These are phyloP conservation scores for Neodontobutis hainanensis DNA, from an alignment of 2,113 vertebrate species.

Conservation along the genomic window DNA sequence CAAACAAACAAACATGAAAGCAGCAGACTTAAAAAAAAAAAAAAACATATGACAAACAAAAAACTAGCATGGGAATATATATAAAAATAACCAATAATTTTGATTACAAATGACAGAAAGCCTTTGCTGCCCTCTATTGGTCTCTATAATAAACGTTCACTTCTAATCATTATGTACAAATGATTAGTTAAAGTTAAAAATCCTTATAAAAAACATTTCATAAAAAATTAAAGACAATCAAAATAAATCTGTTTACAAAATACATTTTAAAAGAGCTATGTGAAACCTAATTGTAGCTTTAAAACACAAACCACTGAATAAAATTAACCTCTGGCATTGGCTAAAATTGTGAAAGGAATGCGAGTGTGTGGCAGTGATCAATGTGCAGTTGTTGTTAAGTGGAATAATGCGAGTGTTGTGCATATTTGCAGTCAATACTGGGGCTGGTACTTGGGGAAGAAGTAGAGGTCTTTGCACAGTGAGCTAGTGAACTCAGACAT, in stretches of 20 bases:
- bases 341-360: slow-evolving; percentile 18
- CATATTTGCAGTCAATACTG: slow-evolving; percentile 57
- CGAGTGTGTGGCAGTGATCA: slow-evolving; percentile 46
- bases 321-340: slow-evolving; percentile 38
- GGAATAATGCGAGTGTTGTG: slow-evolving; percentile 44
- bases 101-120: slow-evolving; percentile 2
- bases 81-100: background rate
- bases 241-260: slow-evolving; percentile 74
- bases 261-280: slow-evolving; percentile 44
- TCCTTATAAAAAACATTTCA: slow-evolving; percentile 51
- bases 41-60: background rate
- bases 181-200: slow-evolving; percentile 30
- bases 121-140: slow-evolving; percentile 67
- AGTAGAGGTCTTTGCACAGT: slow-evolving; percentile 89
- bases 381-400: slow-evolving; percentile 20
- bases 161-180: slow-evolving; percentile 37
- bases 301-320: slow-evolving; percentile 18
- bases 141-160: slow-evolving; percentile 20
- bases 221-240: slow-evolving; percentile 66
- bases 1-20: background rate
- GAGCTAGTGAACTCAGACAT: slow-evolving; percentile 98
- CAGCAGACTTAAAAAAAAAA: background rate
- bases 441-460: slow-evolving; percentile 89
- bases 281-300: slow-evolving; percentile 48
- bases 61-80: slow-evolving; percentile 13